Conservation (phyloP, 2,113 vertebrate species). For the Kryptolebias marmoratus region DNA sequence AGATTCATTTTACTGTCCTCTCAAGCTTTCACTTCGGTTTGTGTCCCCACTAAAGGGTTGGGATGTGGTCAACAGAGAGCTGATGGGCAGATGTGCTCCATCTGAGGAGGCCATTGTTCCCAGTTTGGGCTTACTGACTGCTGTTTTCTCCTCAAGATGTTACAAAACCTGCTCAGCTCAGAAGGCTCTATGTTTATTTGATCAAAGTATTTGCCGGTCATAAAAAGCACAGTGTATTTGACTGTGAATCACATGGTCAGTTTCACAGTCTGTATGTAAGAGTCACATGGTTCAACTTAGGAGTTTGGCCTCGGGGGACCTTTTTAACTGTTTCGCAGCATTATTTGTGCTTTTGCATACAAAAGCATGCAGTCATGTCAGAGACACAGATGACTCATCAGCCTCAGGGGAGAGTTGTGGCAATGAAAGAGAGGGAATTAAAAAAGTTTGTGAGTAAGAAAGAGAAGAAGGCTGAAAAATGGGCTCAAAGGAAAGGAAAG, state of each 20-base stretch:
- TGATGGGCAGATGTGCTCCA: background rate
- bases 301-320: conserved; percentile 27
- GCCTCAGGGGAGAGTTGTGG: conserved; percentile 55
- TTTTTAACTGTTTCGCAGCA: conserved; percentile 32
- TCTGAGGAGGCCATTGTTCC: background rate
- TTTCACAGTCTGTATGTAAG: background rate
- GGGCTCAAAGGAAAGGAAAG: conserved; percentile 3
- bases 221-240: conserved; percentile 31
- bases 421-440: conserved; percentile 48
- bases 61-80: background rate
- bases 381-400: conserved; percentile 69
- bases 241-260: conserved; percentile 11
- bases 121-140: background rate
- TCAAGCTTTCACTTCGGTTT: background rate
- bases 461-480: background rate
- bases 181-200: background rate
- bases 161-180: background rate
- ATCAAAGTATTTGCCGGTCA: background rate
- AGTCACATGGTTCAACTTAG: conserved; percentile 36
- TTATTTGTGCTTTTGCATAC: conserved; percentile 30
- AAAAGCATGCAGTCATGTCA: conserved; percentile 64
- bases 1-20: background rate
- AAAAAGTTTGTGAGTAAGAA: conserved; percentile 24
- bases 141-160: background rate
- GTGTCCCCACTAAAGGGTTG: background rate